phyloP scores from a whole-genome alignment of 2,797 vertebrate species.

The Orestias chungarensis region DNA sequence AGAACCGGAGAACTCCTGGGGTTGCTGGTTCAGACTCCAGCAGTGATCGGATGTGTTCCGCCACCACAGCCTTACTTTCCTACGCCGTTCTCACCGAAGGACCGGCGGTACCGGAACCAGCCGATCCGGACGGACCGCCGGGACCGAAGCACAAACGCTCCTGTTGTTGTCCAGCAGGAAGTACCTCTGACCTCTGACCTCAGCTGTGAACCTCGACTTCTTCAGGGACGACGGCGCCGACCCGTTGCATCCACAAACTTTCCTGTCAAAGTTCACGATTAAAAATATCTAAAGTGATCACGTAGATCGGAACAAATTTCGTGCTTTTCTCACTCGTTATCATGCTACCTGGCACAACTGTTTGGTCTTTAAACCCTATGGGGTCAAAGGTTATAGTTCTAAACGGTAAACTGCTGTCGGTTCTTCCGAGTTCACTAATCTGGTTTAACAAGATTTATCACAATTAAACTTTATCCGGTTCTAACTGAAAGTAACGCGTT shows the following conservation, averaged over 20 bases:
- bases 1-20: background rate
- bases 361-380: too few relatives aligned
- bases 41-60: background rate
- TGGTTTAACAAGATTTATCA: too few relatives aligned
- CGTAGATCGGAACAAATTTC: background rate
- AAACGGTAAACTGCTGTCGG: too few relatives aligned
- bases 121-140: background rate
- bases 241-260: background rate
- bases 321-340: too few relatives aligned
- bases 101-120: background rate
- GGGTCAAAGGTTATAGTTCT: too few relatives aligned
- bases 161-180: background rate
- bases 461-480: too few relatives aligned
- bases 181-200: slow-evolving; percentile 4
- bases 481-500: too few relatives aligned
- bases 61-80: slow-evolving; percentile 3
- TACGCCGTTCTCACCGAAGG: background rate
- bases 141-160: background rate
- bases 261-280: background rate
- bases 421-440: too few relatives aligned
- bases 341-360: too few relatives aligned
- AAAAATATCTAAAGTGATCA: background rate
- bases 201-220: too few relatives aligned
- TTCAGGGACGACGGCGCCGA: too few relatives aligned
- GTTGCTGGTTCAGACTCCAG: slow-evolving; percentile 17